Conservation (phyloP, 2,113 vertebrate genomes). For the Catharus minimus region DNA sequence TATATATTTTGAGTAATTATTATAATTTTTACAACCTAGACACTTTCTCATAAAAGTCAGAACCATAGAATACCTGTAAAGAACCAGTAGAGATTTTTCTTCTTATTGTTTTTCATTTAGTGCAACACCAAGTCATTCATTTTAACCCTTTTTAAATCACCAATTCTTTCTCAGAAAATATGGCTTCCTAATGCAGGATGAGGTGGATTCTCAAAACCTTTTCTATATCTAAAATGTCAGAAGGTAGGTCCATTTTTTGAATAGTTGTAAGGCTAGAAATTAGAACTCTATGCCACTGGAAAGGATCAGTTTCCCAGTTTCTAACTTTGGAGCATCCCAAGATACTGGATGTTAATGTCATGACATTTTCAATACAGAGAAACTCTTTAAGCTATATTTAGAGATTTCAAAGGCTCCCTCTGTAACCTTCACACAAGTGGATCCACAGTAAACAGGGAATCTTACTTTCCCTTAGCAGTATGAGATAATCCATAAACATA, state of each 20-base stretch:
- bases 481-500: conserved; percentile 34
- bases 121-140: not conserved
- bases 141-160: not conserved
- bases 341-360: conserved; percentile 63
- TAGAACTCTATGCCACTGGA: conserved; percentile 22
- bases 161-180: not conserved
- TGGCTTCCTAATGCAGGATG: not conserved
- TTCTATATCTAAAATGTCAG: conserved; percentile 33
- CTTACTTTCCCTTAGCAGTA: not conserved
- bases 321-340: conserved; percentile 45
- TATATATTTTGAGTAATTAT: not conserved
- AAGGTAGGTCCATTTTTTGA: conserved; percentile 16
- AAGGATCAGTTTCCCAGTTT: conserved; percentile 53
- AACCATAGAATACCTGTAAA: not conserved
- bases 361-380: conserved; percentile 65
- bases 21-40: not conserved
- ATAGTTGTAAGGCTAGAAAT: conserved; percentile 5
- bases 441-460: conserved; percentile 8
- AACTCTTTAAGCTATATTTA: conserved; percentile 56
- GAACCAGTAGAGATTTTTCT: not conserved
- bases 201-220: not conserved
- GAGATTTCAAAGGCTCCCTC: conserved; percentile 45
- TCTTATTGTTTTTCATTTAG: not conserved
- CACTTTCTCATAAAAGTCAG: not conserved
- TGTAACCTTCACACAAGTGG: conserved; percentile 25